Evolutionary conservation across 2,113 vertebrate genomes (phyloP).

Genomic region (Pollachius pollachius): DNA sequence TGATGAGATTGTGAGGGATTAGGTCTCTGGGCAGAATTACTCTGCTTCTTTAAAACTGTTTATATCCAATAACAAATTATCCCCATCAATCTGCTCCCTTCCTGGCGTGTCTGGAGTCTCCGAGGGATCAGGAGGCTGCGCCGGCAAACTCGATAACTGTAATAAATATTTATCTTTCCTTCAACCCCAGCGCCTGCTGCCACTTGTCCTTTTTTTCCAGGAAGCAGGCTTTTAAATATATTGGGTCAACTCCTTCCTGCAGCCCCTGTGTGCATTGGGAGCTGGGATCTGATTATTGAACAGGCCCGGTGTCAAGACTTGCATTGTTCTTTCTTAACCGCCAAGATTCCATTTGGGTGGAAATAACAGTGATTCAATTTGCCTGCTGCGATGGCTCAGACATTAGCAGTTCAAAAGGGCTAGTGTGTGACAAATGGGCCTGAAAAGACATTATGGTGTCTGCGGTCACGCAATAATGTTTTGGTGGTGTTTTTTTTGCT

Average conservation of each 20-base stretch:
- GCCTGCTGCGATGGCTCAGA: conserved; percentile 65
- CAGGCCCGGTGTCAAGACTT: conserved; percentile 72
- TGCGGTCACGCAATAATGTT: conserved; percentile 52
- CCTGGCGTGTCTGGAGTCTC: conserved; percentile 65
- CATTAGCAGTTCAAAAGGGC: conserved; percentile 71
- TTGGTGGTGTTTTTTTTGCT: conserved; percentile 14
- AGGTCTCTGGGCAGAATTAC: conserved; percentile 71
- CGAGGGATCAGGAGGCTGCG: conserved; percentile 65
- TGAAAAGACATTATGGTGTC: conserved; percentile 64
- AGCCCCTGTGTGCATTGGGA: conserved; percentile 72
- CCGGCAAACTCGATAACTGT: conserved; percentile 74
- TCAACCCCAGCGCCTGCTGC: conserved; percentile 72
- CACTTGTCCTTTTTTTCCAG: conserved; percentile 72
- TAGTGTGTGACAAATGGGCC: conserved; percentile 60
- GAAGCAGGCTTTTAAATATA: conserved; percentile 81
- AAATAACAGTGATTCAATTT: conserved; percentile 79
- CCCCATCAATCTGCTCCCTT: conserved; percentile 76
- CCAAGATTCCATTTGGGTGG: conserved; percentile 76
- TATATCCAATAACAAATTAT: conserved; percentile 77
- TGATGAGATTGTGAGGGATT: conserved; percentile 73
- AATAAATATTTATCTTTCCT: conserved; percentile 82
- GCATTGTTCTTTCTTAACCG: conserved; percentile 75
- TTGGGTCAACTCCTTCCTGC: conserved; percentile 75
- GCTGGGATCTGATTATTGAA: conserved; percentile 78
- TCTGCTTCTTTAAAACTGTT: conserved; percentile 76